Percentiles rank a stretch among this genome's conserved stretches.
These are phyloP conservation scores for Irena cyanogastra DNA, from an alignment of 2,113 vertebrate genomes.

Conservation along the genomic window DNA sequence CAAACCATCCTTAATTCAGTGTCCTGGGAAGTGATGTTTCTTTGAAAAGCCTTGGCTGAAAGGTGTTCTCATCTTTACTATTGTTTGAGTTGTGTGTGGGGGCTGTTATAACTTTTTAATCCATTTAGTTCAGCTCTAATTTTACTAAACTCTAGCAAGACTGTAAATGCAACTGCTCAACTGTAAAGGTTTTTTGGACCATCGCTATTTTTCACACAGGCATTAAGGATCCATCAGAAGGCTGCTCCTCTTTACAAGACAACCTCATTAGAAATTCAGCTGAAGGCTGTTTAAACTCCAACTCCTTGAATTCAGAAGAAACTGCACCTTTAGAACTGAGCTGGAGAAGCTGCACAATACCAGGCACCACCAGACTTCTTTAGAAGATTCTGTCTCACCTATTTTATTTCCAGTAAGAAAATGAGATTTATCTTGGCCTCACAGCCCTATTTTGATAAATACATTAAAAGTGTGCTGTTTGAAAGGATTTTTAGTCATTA, in stretches of 20 bases:
- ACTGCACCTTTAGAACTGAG: neutral
- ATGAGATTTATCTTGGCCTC: constrained; percentile 2
- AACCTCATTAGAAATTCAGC: neutral
- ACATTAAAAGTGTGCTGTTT: constrained; percentile 5
- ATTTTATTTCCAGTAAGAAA: constrained; percentile 20
- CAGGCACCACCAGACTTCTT: neutral
- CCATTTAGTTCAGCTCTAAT: neutral
- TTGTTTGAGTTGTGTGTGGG: no score
- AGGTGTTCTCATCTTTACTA: neutral
- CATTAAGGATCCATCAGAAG: neutral
- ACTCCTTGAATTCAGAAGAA: constrained; percentile 39
- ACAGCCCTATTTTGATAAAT: constrained; percentile 41
- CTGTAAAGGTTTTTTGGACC: neutral
- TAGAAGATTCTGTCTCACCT: neutral
- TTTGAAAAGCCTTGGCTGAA: neutral
- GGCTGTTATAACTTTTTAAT: no score
- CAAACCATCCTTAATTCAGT: neutral
- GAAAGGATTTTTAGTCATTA: neutral
- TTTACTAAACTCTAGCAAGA: neutral
- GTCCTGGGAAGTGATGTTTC: neutral
- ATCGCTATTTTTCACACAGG: neutral
- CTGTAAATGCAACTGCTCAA: neutral
- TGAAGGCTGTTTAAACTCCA: constrained; percentile 31
- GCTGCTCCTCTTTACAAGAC: neutral
- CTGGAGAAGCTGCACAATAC: neutral